Evolutionary conservation across 2,888 invertebrate genomes (phyloP), one percentile per base, ranked within the genome.

Genomic region (Troides oblongomaculatus): DNA sequence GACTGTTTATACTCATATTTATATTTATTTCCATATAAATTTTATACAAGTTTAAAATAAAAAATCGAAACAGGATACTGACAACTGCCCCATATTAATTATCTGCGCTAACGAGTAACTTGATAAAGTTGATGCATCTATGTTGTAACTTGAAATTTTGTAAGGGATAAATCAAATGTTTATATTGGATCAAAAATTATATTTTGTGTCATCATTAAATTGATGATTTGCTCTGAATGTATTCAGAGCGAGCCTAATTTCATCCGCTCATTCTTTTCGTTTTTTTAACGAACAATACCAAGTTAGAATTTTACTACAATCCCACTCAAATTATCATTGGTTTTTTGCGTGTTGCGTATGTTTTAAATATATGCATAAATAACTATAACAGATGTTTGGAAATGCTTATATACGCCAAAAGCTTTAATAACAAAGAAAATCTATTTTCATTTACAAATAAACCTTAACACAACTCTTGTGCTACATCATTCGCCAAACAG

Each of bases 1-100:
- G 79, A 78, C 81, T 81, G 75, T 64, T 70, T 56, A 18, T 59
- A 46, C 23, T 56, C 2, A n/a, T n/a, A 39, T 65, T 46, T 39
- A 21, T 5, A 21, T 36, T 64, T 39, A 64, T 60, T 66, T 14
- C 50, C 14, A 39, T 46, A 64, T 46, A 39, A 62, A 68, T 63
- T 56, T 63, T 61, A 50, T 58, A 23, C 56, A 21, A 12, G 43
- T 18, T 3, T 3, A 25, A 5, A 25, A 25, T 25, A 18, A 43
- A 36, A 69, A 17, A 65, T 46, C 18, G 39, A 18, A 50, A 66
- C 61, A 18, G 62, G 62, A 62, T 62, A 18, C 14, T n/a, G 43
- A n/a, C 23, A 56, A 8, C n/a, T 62, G 58, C 5, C 39, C 59
- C 30, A 56, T 46, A n/a, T 63, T 53, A 63, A 17, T 62, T 67